Base-by-base conservation (phyloP, 2,888 invertebrate genomes). In the Catocala sponsa region DNA sequence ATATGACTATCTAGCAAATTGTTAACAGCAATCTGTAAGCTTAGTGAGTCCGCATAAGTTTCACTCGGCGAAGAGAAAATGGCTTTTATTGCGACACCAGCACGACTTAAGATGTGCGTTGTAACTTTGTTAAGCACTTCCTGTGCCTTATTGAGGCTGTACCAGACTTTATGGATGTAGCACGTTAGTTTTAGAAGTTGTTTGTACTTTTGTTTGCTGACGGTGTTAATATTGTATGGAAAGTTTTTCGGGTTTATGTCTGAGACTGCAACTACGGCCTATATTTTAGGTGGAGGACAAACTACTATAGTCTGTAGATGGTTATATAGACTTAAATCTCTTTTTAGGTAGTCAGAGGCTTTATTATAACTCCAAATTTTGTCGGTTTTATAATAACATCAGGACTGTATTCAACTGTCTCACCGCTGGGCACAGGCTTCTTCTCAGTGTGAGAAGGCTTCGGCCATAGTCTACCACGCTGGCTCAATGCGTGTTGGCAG, bases 51-150 rank as follows among this genome's bases (percentile, higher is more conserved):
- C 25, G 50, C 12, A 6, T 43, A 15, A 57, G 12, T 9, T 35
- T 44, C 15, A 35, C 44, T 11, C 0, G 41, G 38, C 4, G 13
- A 42, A 52, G 46, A 47, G 46, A 42, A 12, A 38, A 44, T 52
- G 44, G 51, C 41, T 59, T 52, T 52, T 41, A 47, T 59, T 47
- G 46, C 46, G 44, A 15, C 35, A 44, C 49, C 55, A 11, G 25
- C 41, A 25, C 25, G 25, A 25, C 41, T 13, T 46, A 38, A 38
- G 55, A 53, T 11, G 44, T 55, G 44, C 38, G 55, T 50, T 44
- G 55, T 50, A 55, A 50, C 43, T 60, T 55, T 50, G 49, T 55
- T 46, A 38, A 55, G 55, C 35, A 44, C 54, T 44, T 15, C 6
- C 49, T 12, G 11, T 50, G 41, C 32, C 54, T 55, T 60, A 50